phyloP scores from a whole-genome alignment of 2,888 invertebrate species.

The Epinotia demarniana region DNA sequence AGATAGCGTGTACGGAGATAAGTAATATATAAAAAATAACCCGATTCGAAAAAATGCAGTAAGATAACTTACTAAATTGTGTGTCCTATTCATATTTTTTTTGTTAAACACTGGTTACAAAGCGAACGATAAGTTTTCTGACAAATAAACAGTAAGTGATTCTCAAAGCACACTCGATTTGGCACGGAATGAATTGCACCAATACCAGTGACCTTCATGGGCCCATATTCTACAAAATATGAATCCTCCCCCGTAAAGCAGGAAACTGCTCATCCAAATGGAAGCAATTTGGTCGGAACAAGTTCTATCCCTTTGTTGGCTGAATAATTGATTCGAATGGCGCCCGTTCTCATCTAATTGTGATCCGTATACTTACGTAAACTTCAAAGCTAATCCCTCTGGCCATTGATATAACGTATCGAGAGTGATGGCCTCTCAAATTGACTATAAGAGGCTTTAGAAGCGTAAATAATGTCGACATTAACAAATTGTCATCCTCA shows the following conservation, averaged over 20 bases:
- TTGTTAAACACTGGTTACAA: background rate
- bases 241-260: conserved; percentile 60
- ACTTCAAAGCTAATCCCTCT: conserved; percentile 52
- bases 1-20: no score
- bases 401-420: conserved; percentile 42
- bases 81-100: no score
- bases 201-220: conserved; percentile 45
- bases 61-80: no score
- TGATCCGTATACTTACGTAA: conserved; percentile 46
- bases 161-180: conserved; percentile 9
- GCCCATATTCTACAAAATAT: conserved; percentile 62
- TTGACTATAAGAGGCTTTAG: conserved; percentile 33
- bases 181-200: conserved; percentile 20
- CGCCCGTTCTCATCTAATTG: conserved; percentile 53
- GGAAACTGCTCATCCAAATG: conserved; percentile 58
- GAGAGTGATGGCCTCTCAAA: conserved; percentile 26
- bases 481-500: conserved; percentile 8
- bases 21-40: no score
- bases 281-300: conserved; percentile 59
- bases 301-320: conserved; percentile 59
- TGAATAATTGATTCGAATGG: conserved; percentile 61
- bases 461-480: conserved; percentile 16
- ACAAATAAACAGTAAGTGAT: background rate
- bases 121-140: background rate
- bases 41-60: no score